These are phyloP conservation scores for Sipha flava DNA, from an alignment of 1,140 invertebrate species.

Conservation along the genomic window DNA sequence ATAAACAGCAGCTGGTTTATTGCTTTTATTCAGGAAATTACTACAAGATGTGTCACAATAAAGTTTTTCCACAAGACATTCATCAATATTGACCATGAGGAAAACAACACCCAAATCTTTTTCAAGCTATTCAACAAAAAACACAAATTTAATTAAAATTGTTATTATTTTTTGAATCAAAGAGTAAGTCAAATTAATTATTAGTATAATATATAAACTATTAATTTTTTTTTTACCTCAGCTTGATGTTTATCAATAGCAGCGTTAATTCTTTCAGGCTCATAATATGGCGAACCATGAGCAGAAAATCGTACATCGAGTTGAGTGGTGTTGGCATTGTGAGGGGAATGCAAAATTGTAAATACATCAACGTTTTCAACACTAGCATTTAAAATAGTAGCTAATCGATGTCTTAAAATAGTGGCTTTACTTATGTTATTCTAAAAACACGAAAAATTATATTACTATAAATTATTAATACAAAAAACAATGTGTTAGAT, in stretches of 20 bases:
- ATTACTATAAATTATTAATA: not conserved
- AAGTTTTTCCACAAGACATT: conserved; percentile 67
- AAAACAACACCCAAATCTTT: conserved; percentile 61
- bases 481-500: not conserved
- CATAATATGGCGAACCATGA: conserved; percentile 84
- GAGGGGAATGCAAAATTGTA: conserved; percentile 66
- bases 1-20: conserved; percentile 67
- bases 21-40: conserved; percentile 60
- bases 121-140: conserved; percentile 51
- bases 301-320: conserved; percentile 83
- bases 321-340: conserved; percentile 51
- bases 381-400: conserved; percentile 64
- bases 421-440: conserved; percentile 64
- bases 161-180: too few relatives aligned
- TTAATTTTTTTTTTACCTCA: conserved; percentile 46
- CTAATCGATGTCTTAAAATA: conserved; percentile 56
- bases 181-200: not conserved
- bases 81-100: conserved; percentile 77
- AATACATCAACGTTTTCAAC: conserved; percentile 84
- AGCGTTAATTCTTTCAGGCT: conserved; percentile 73
- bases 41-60: conserved; percentile 63
- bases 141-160: not conserved
- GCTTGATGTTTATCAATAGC: conserved; percentile 58
- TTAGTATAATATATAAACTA: not conserved
- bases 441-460: conserved; percentile 38